phyloP scores from a whole-genome alignment of 2,888 invertebrate genomes.

The Drosophila infuscata region DNA sequence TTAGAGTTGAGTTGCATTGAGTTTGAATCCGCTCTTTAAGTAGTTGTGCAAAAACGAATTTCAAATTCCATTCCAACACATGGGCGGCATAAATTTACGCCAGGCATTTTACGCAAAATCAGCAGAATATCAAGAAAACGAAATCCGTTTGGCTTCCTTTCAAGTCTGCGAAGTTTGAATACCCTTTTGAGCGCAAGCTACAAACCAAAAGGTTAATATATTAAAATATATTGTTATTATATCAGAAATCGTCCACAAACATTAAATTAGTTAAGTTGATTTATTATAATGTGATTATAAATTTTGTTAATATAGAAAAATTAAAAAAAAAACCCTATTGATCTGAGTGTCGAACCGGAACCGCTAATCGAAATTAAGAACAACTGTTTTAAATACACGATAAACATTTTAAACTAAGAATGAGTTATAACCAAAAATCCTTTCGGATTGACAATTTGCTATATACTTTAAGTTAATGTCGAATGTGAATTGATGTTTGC shows the following conservation, averaged over 20 bases:
- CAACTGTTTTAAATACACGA: too few relatives aligned
- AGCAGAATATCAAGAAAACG: conserved; percentile 62
- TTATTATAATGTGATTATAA: neutral
- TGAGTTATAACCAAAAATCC: too few relatives aligned
- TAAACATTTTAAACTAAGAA: too few relatives aligned
- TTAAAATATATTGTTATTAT: neutral
- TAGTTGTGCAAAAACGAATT: conserved; percentile 51
- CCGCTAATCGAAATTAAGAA: neutral
- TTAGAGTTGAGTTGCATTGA: conserved; percentile 55
- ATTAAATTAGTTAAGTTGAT: neutral
- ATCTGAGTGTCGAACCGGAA: neutral
- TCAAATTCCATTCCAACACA: conserved; percentile 73
- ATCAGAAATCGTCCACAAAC: neutral
- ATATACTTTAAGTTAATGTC: too few relatives aligned
- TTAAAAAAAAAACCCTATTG: too few relatives aligned
- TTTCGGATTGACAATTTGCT: neutral
- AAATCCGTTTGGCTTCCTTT: neutral
- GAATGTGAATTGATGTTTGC: neutral
- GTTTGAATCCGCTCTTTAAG: conserved; percentile 52
- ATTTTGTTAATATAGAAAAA: neutral
- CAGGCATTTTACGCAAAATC: conserved; percentile 71
- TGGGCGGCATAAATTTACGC: conserved; percentile 75
- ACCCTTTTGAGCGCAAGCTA: conserved; percentile 14
- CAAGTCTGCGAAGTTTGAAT: conserved; percentile 3
- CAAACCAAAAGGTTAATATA: neutral